These are phyloP conservation scores for Zaprionus taronus DNA, from an alignment of 1,140 invertebrate species.

Conservation along the genomic window DNA sequence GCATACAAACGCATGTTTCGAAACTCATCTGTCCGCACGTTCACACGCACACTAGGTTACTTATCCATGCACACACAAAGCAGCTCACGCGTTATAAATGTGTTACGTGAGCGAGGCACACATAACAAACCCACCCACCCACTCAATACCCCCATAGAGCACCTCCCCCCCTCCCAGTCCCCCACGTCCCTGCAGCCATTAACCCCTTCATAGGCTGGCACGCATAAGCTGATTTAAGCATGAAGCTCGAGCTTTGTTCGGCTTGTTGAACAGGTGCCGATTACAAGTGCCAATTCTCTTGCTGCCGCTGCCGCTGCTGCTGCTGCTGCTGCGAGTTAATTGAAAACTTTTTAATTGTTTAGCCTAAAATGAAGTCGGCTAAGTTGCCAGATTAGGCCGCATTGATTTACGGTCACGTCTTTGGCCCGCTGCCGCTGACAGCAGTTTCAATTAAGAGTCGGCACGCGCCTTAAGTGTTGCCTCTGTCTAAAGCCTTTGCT, in stretches of 20 bases:
- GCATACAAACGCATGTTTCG: constrained; percentile 11
- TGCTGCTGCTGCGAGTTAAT: constrained; percentile 66
- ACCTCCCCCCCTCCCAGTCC: neutral
- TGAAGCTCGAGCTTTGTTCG: constrained; percentile 54
- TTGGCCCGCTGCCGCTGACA: constrained; percentile 65
- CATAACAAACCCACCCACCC: constrained; percentile 11
- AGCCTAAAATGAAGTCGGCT: constrained; percentile 59
- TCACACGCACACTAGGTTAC: constrained; percentile 18
- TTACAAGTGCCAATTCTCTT: constrained; percentile 76
- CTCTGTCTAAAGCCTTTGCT: neutral
- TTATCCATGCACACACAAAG: constrained; percentile 9
- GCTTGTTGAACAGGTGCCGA: constrained; percentile 82
- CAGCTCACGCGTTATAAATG: constrained; percentile 76
- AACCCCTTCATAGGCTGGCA: constrained; percentile 7
- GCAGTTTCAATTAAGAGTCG: constrained; percentile 74
- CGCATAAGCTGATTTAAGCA: constrained; percentile 63
- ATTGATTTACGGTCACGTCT: constrained; percentile 66
- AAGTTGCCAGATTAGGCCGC: constrained; percentile 46
- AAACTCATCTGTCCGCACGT: constrained; percentile 62
- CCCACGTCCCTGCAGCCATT: neutral
- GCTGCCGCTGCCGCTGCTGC: constrained; percentile 21
- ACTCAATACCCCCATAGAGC: neutral
- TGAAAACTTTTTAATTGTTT: constrained; percentile 81
- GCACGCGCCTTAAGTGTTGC: constrained; percentile 25
- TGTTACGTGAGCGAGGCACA: constrained; percentile 60